Evolutionary conservation across 37 sponge, comb jelly and placozoan genomes (phyloP).

Genomic region (Diacarnus erythraeanus): DNA sequence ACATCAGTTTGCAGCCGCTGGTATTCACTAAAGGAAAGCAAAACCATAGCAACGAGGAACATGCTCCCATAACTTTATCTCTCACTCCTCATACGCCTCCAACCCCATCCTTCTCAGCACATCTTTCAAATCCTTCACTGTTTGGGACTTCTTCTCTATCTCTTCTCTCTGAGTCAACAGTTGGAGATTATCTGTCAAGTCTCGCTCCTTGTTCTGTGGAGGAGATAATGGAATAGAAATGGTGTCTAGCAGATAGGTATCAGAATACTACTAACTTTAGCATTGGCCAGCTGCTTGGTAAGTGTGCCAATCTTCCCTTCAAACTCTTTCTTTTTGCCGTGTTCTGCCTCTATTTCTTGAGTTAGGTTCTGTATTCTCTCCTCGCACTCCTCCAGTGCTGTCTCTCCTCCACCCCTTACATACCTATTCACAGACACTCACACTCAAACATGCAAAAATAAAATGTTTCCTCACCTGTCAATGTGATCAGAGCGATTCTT

Average conservation of each 20-base stretch:
- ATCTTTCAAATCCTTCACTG: conserved; percentile 26
- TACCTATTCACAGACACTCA: conserved; percentile 8
- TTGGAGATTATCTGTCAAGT: conserved; percentile 62
- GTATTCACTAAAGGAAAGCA: conserved; percentile 38
- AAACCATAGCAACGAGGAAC: background rate
- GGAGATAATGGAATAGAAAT: too few relatives aligned
- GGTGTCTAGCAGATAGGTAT: too few relatives aligned
- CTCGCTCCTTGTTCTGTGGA: conserved; percentile 49
- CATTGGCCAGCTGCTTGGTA: conserved; percentile 63
- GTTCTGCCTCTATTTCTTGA: background rate
- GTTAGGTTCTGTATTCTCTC: conserved; percentile 12
- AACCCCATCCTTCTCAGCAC: conserved; percentile 41
- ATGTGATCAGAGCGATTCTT: conserved; percentile 5
- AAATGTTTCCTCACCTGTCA: conserved; percentile 9
- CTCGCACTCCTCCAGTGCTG: conserved; percentile 23
- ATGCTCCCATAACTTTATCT: background rate
- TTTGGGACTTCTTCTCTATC: conserved; percentile 22
- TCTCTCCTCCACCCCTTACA: conserved; percentile 10
- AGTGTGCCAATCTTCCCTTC: conserved; percentile 41
- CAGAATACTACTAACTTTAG: conserved; percentile 25
- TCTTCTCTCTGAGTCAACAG: conserved; percentile 30
- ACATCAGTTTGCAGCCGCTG: conserved; percentile 31
- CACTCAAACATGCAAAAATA: background rate
- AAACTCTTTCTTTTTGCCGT: conserved; percentile 38
- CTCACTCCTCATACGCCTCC: conserved; percentile 54